Evolutionary conservation across 1,140 invertebrate genomes (phyloP).

Genomic region (Zaprionus vittiger): DNA sequence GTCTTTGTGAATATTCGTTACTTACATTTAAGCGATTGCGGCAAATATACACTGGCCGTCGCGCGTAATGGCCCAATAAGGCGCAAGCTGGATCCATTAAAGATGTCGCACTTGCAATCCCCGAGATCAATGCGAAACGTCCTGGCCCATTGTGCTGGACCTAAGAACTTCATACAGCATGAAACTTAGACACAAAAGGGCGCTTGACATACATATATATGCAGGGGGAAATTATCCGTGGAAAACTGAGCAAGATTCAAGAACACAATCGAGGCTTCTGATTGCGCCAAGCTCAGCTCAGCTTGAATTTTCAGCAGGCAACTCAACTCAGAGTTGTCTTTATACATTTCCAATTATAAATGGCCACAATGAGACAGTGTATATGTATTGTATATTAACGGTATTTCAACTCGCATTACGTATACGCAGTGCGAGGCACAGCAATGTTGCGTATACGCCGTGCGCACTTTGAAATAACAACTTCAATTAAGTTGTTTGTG

Average conservation of each 20-base stretch:
- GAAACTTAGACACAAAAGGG: neutral
- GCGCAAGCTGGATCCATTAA: neutral
- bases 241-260: neutral
- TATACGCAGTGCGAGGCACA: neutral
- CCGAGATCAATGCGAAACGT: neutral
- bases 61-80: slow-evolving; percentile 11
- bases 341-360: neutral
- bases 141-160: neutral
- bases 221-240: neutral
- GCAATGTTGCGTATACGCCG: neutral
- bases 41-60: slow-evolving; percentile 33
- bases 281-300: too few species aligned
- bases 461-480: neutral
- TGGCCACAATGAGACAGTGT: neutral
- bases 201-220: too few species aligned
- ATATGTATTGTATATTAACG: neutral
- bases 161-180: too few species aligned
- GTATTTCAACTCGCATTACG: neutral
- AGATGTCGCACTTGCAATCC: neutral
- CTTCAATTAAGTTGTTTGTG: slow-evolving; percentile 8
- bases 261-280: too few species aligned
- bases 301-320: too few species aligned
- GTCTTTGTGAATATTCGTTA: slow-evolving; percentile 24
- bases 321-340: too few species aligned
- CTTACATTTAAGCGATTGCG: slow-evolving; percentile 53